A percentile compares a stretch with the other conserved stretches of the same genome.
Evolutionary conservation across 37 sponge, comb jelly and placozoan genomes (phyloP).

Genomic region (Tethya wilhelma): DNA sequence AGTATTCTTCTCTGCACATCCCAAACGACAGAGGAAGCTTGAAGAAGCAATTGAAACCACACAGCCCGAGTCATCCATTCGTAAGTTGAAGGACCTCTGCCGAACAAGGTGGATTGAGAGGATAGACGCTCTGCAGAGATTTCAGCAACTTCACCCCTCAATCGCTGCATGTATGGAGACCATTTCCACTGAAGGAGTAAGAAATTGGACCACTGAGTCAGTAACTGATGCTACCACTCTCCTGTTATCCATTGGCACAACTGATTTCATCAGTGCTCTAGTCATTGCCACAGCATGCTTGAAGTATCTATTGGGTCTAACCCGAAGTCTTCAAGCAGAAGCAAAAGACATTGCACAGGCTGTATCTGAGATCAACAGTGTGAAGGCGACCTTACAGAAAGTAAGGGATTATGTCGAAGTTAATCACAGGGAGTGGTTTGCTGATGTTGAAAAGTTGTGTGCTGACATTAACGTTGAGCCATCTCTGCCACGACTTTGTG

Average conservation of each 20-base stretch:
- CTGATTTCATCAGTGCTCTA: slow-evolving; percentile 58
- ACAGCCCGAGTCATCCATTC: slow-evolving; percentile 27
- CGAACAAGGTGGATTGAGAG: slow-evolving; percentile 68
- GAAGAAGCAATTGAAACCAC: slow-evolving; percentile 42
- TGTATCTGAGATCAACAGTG: slow-evolving; percentile 43
- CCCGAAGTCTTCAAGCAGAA: slow-evolving; percentile 53
- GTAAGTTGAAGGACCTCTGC: slow-evolving; percentile 56
- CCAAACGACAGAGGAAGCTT: slow-evolving; percentile 54
- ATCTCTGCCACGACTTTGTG: slow-evolving; percentile 44
- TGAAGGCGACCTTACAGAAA: slow-evolving; percentile 26
- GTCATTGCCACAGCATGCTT: slow-evolving; percentile 55
- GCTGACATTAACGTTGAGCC: slow-evolving; percentile 19
- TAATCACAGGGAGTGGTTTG: slow-evolving; percentile 45
- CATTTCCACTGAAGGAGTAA: slow-evolving; percentile 51
- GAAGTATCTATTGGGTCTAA: slow-evolving; percentile 50
- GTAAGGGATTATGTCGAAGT: slow-evolving; percentile 37
- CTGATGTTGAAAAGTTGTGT: slow-evolving; percentile 28
- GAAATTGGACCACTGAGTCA: slow-evolving; percentile 45
- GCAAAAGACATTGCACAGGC: slow-evolving; percentile 67
- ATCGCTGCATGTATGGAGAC: slow-evolving; percentile 63
- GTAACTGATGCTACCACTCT: slow-evolving; percentile 62
- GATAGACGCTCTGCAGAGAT: slow-evolving; percentile 49
- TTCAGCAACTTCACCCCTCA: slow-evolving; percentile 49
- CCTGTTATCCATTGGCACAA: slow-evolving; percentile 43
- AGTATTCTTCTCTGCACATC: slow-evolving; percentile 59